Conservation (phyloP, 2,888 invertebrate species). For the Cheilosia grossa region DNA sequence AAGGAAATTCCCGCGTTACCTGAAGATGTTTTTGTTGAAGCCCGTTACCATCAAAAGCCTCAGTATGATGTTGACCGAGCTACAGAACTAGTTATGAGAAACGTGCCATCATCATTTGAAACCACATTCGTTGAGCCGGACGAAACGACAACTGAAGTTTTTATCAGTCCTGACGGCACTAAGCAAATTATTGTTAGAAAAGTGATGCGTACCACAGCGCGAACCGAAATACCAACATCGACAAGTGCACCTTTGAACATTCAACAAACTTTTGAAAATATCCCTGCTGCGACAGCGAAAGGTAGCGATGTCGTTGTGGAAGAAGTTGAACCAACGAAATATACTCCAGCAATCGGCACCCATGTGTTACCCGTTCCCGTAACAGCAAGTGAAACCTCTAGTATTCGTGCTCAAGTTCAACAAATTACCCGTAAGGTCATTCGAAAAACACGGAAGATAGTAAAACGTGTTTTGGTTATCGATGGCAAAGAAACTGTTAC, state of each 20-base stretch:
- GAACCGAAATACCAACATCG: neutral
- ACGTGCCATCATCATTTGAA: constrained; percentile 90
- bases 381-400: constrained; percentile 69
- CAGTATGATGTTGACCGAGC: constrained; percentile 84
- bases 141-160: constrained; percentile 91
- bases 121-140: constrained; percentile 92
- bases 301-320: constrained; percentile 27
- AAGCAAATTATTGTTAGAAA: constrained; percentile 91
- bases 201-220: constrained; percentile 85
- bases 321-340: constrained; percentile 80
- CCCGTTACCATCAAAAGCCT: constrained; percentile 87
- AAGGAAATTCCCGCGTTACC: constrained; percentile 84
- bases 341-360: neutral
- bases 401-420: constrained; percentile 90
- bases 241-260: constrained; percentile 81
- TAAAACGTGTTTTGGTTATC: constrained; percentile 90
- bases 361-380: constrained; percentile 15
- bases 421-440: constrained; percentile 92
- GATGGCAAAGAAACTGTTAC: constrained; percentile 93
- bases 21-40: constrained; percentile 88
- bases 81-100: constrained; percentile 89
- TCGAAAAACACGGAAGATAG: constrained; percentile 89
- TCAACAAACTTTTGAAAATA: constrained; percentile 81
- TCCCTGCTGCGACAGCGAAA: constrained; percentile 2
- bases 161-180: constrained; percentile 91